A percentile compares a stretch with the other conserved stretches of the same genome.
These are phyloP conservation scores for Acanthornis magna DNA, from an alignment of 2,797 vertebrate species.

Conservation along the genomic window DNA sequence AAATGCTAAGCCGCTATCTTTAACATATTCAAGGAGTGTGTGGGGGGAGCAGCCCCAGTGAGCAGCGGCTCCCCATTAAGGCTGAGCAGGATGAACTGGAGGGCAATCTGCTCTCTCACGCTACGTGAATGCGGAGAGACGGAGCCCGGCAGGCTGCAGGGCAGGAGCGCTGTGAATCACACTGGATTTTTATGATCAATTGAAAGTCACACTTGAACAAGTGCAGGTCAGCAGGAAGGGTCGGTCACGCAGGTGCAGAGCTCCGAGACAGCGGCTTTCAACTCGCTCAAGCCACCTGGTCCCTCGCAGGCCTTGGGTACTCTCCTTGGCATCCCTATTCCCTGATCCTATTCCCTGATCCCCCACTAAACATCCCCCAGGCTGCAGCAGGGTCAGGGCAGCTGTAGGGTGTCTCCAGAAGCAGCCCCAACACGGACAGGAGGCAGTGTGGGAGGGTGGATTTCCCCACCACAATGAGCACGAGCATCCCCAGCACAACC, in stretches of 20 bases:
- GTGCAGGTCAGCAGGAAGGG: conserved; percentile 15
- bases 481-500: not conserved
- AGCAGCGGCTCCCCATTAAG: not conserved
- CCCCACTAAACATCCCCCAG: not conserved
- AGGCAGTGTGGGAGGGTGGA: fast-evolving
- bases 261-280: not conserved
- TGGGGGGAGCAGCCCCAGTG: not conserved
- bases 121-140: not conserved
- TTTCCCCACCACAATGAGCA: fast-evolving
- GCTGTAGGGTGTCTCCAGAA: not conserved
- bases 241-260: not conserved
- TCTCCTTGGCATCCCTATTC: not conserved
- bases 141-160: conserved; percentile 16
- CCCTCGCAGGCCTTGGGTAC: not conserved
- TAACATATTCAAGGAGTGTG: not conserved
- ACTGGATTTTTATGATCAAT: conserved; percentile 34
- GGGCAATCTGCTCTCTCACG: conserved; percentile 37
- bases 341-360: not conserved
- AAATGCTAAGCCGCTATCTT: not conserved
- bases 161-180: conserved; percentile 11
- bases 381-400: not conserved
- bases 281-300: not conserved
- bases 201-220: conserved; percentile 40
- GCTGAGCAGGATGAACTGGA: conserved; percentile 4
- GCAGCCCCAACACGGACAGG: not conserved